Conservation (phyloP, 2,888 invertebrate genomes). For the Taenaris catops region DNA sequence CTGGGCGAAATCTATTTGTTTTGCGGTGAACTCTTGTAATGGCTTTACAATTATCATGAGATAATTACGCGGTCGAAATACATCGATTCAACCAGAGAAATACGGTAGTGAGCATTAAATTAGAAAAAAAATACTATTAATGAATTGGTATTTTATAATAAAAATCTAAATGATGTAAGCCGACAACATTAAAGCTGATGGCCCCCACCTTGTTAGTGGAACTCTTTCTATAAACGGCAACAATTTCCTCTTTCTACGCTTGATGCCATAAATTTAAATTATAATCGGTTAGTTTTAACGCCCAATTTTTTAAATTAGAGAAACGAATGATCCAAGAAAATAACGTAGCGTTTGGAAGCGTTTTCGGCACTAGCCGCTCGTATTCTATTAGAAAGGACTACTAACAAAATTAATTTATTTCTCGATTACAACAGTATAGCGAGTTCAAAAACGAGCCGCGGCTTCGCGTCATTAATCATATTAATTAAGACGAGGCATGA, state of each 20-base stretch:
- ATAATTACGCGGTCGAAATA: slow-evolving; percentile 15
- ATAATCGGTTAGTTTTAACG: slow-evolving; percentile 70
- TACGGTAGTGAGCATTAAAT: slow-evolving; percentile 22
- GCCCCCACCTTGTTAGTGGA: slow-evolving; percentile 55
- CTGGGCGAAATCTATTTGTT: slow-evolving; percentile 73
- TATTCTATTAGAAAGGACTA: slow-evolving; percentile 73
- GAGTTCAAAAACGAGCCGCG: slow-evolving; percentile 69
- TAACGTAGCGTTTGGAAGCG: slow-evolving; percentile 41
- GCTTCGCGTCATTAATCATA: slow-evolving; percentile 70
- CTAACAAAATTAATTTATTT: slow-evolving; percentile 78
- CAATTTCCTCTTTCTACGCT: slow-evolving; percentile 51
- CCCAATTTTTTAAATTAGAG: slow-evolving; percentile 69
- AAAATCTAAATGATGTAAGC: slow-evolving; percentile 22
- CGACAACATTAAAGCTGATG: slow-evolving; percentile 33
- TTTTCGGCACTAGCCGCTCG: slow-evolving; percentile 39
- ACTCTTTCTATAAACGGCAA: slow-evolving; percentile 47
- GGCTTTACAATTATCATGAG: slow-evolving; percentile 36
- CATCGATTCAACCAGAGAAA: slow-evolving; percentile 12
- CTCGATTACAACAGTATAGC: slow-evolving; percentile 71
- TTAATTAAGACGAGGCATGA: slow-evolving; percentile 75
- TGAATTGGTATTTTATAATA: slow-evolving; percentile 20
- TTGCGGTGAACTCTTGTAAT: slow-evolving; percentile 54
- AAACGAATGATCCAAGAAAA: slow-evolving; percentile 60
- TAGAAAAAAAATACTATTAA: slow-evolving; percentile 19
- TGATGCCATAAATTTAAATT: slow-evolving; percentile 68